Conservation (phyloP, 2,888 invertebrate genomes). For the Saturnia pavonia region DNA sequence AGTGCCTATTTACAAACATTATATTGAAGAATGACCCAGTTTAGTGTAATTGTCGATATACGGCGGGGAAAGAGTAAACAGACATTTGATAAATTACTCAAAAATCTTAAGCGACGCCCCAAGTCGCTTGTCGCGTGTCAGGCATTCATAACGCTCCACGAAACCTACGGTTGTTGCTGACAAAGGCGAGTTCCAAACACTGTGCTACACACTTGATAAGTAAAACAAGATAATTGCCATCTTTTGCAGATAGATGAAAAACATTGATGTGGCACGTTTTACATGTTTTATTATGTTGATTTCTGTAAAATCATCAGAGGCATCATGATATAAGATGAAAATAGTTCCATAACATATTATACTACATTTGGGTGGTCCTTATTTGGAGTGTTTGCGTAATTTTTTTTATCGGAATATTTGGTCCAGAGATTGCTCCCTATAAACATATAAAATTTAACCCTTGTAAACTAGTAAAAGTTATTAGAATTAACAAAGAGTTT, state of each 20-base stretch:
- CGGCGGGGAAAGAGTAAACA: not conserved
- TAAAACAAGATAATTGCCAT: not conserved
- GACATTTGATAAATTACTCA: constrained; percentile 2
- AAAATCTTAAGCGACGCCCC: not conserved
- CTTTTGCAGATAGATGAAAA: not conserved
- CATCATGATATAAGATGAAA: not conserved
- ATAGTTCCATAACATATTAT: not conserved
- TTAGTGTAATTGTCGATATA: not conserved
- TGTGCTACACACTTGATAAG: not conserved
- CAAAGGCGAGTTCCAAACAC: not conserved
- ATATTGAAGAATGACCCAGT: not conserved
- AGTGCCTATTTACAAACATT: not conserved
- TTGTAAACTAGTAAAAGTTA: no score
- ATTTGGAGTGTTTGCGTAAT: no score
- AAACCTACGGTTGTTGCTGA: not conserved
- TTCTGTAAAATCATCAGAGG: not conserved
- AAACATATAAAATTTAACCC: no score
- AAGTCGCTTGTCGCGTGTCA: constrained; percentile 1
- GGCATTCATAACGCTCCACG: not conserved
- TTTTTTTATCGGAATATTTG: no score
- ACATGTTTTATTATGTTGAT: not conserved
- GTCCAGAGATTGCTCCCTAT: no score
- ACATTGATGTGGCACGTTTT: not conserved
- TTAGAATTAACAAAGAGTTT: not conserved
- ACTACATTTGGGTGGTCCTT: no score